Evolutionary conservation across 2,113 vertebrate genomes (phyloP).

Genomic region (Ciconia stormi): DNA sequence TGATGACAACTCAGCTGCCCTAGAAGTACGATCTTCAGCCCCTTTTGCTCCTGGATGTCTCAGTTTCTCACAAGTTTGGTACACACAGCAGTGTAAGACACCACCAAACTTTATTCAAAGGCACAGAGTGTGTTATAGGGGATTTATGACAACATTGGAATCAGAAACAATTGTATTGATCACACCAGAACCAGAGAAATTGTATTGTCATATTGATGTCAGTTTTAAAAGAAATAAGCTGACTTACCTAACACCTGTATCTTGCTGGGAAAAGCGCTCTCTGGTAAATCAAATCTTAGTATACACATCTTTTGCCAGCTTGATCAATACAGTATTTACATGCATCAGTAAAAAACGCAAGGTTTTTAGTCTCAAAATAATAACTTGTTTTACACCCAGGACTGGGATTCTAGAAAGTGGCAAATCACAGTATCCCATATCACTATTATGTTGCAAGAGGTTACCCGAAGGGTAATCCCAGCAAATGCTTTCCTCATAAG

Average conservation of each 20-base stretch:
- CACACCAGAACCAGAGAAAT: constrained; percentile 17
- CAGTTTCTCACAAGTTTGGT: background rate
- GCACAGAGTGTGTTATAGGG: background rate
- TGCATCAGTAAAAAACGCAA: background rate
- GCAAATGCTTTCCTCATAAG: background rate
- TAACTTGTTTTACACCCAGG: constrained; percentile 6
- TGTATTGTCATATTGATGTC: constrained; percentile 24
- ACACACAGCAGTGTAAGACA: background rate
- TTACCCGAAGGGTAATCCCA: background rate
- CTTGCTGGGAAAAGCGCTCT: constrained; percentile 32
- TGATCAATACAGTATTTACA: constrained; percentile 58
- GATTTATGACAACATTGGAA: constrained; percentile 27
- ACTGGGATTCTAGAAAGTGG: background rate
- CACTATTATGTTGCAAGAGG: background rate
- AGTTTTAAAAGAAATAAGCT: constrained; percentile 47
- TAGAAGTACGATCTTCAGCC: background rate
- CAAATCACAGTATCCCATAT: background rate
- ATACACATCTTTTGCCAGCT: background rate
- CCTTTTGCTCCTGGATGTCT: background rate
- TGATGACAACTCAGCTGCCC: background rate
- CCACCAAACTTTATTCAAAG: background rate
- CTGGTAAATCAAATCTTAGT: constrained; percentile 39
- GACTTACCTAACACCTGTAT: constrained; percentile 8
- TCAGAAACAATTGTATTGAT: constrained; percentile 57
- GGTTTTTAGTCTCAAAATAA: constrained; percentile 16